These are phyloP conservation scores for Heterodera carotae DNA, from an alignment of 1,140 invertebrate genomes.

Conservation along the genomic window DNA sequence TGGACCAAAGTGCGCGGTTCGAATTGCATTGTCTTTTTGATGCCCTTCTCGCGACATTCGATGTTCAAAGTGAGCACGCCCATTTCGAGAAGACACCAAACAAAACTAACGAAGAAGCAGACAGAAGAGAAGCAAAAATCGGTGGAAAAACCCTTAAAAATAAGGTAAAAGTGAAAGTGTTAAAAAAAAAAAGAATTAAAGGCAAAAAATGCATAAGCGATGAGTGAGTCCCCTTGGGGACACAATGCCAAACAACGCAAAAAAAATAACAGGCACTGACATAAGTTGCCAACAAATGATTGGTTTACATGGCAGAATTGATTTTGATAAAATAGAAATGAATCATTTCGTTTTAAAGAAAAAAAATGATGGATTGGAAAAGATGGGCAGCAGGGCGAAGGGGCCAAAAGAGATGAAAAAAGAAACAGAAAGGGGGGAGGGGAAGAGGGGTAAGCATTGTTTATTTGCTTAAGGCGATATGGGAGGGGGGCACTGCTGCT, in stretches of 20 bases:
- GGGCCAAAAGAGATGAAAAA: background rate
- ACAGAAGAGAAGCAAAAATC: background rate
- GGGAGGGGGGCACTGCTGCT: background rate
- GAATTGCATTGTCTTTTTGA: slow-evolving; percentile 96
- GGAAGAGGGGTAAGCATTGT: background rate
- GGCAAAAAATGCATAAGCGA: background rate
- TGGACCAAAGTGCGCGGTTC: slow-evolving; percentile 85
- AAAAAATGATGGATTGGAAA: background rate
- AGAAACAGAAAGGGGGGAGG: background rate
- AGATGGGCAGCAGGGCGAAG: background rate
- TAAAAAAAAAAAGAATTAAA: background rate
- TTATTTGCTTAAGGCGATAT: slow-evolving; percentile 3
- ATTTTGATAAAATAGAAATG: background rate
- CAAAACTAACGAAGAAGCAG: background rate
- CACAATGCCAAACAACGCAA: background rate
- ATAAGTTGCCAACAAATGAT: no score
- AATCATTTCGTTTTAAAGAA: background rate
- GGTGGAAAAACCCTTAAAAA: background rate
- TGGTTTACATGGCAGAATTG: no score
- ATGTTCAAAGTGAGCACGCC: slow-evolving; percentile 82
- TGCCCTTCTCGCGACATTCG: slow-evolving; percentile 85
- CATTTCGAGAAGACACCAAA: slow-evolving; percentile 21
- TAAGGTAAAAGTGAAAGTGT: slow-evolving; percentile 3
- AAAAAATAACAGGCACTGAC: background rate
- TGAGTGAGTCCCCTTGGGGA: background rate